Conservation (phyloP, 37 sponge, comb jelly and placozoan genomes). For the Ianthella basta region DNA sequence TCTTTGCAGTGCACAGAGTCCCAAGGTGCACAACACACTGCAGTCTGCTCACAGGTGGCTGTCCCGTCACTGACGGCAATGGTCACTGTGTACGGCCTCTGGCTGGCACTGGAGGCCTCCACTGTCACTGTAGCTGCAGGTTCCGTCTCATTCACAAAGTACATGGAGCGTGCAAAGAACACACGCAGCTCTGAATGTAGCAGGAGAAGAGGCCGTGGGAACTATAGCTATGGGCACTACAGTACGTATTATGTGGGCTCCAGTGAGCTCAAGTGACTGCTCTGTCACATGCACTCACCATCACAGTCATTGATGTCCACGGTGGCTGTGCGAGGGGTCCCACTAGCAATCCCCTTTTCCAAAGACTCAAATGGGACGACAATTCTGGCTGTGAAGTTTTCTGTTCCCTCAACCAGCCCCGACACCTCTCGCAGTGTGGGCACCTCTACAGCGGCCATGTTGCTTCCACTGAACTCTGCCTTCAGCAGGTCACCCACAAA, state of each 20-base stretch:
- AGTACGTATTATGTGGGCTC: no score
- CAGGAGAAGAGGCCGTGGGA: not conserved
- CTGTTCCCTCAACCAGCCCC: not conserved
- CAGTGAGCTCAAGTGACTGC: no score
- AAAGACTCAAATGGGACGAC: not conserved
- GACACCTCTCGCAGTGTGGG: not conserved
- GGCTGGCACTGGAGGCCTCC: slow-evolving; percentile 8
- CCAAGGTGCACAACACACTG: no score
- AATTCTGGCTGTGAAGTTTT: slow-evolving; percentile 3
- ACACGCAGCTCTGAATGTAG: not conserved
- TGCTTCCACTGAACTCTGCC: slow-evolving; percentile 2
- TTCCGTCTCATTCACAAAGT: slow-evolving; percentile 11
- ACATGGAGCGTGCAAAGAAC: slow-evolving; percentile 11
- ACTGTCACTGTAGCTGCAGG: not conserved
- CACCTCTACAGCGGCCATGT: not conserved
- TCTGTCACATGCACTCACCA: not conserved
- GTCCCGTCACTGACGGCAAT: not conserved
- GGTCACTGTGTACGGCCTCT: not conserved
- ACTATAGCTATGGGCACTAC: no score
- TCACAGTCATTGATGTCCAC: slow-evolving; percentile 11
- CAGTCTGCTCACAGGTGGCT: slow-evolving; percentile 9
- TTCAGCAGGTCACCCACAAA: not conserved
- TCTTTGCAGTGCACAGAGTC: no score
- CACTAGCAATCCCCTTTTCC: not conserved
- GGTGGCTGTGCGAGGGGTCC: not conserved